phyloP scores from a whole-genome alignment of 1,140 invertebrate genomes.

The Polypedilum vanderplanki region DNA sequence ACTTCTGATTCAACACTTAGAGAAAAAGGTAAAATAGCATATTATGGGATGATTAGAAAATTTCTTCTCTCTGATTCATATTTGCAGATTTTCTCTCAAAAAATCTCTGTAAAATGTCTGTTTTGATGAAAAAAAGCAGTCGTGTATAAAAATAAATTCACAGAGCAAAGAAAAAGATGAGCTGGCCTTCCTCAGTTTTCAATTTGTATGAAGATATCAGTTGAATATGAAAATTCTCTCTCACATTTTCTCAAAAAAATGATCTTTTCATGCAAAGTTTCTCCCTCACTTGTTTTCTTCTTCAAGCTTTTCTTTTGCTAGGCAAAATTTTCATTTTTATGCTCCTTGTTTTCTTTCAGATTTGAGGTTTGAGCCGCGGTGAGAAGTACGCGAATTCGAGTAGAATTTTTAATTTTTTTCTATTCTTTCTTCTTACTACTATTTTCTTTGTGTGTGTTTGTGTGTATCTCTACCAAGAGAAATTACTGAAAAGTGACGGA shows the following conservation, averaged over 20 bases:
- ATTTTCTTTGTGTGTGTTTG: too few relatives aligned
- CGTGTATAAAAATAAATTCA: conserved; percentile 16
- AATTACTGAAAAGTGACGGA: not conserved
- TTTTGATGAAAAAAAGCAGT: conserved; percentile 13
- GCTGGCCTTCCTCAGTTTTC: conserved; percentile 3
- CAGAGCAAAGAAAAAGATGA: not conserved
- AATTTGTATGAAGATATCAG: not conserved
- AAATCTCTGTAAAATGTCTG: not conserved
- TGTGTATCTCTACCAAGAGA: too few relatives aligned
- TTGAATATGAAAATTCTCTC: not conserved
- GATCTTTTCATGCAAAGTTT: not conserved
- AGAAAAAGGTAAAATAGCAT: too few relatives aligned
- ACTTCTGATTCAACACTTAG: too few relatives aligned
- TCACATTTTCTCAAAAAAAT: not conserved
- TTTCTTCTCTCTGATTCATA: too few relatives aligned
- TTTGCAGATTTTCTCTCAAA: too few relatives aligned
- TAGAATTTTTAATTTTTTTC: not conserved
- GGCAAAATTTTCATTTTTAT: conserved; percentile 20
- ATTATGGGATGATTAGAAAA: too few relatives aligned
- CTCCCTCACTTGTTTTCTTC: not conserved
- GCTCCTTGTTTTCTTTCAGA: conserved; percentile 26
- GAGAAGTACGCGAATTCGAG: conserved; percentile 9
- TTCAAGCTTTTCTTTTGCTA: not conserved
- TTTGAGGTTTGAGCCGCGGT: conserved; percentile 25
- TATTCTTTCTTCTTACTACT: not conserved